These are phyloP conservation scores for Macrobrachium nipponense DNA, from an alignment of 1,140 invertebrate species.

Conservation along the genomic window DNA sequence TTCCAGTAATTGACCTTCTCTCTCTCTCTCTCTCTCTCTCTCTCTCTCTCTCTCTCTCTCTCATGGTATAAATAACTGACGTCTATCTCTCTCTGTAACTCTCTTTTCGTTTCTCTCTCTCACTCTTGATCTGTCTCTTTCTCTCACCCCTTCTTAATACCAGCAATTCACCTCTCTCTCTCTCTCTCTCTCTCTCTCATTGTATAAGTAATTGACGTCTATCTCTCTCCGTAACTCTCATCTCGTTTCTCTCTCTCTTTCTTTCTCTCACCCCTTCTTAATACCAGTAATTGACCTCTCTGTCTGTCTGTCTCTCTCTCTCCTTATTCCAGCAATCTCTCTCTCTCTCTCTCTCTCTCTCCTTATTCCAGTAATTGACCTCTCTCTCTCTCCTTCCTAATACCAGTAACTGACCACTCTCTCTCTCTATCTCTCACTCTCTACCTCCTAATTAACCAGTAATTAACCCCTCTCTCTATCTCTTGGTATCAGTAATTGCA, in stretches of 20 bases:
- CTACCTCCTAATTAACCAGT: no score
- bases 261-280: neutral
- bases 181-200: conserved; percentile 28
- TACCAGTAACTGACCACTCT: no score
- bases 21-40: neutral
- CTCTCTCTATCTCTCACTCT: no score
- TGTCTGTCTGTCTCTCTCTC: conserved; percentile 32
- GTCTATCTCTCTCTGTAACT: conserved; percentile 3
- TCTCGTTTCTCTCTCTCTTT: conserved; percentile 14
- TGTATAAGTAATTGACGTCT: no score
- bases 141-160: neutral
- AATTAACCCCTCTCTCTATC: neutral
- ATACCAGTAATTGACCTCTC: neutral
- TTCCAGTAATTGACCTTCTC: neutral
- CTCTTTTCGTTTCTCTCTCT: neutral
- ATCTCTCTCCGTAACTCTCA: conserved; percentile 14
- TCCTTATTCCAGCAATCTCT: no score
- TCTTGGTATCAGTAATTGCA: neutral
- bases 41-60: neutral
- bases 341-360: no score
- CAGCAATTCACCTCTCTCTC: neutral
- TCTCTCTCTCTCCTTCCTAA: no score
- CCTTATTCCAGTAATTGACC: no score
- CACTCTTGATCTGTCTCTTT: neutral
- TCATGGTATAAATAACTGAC: neutral